These are phyloP conservation scores for Magallana nippona DNA, from an alignment of 2,888 invertebrate genomes.

Conservation along the genomic window DNA sequence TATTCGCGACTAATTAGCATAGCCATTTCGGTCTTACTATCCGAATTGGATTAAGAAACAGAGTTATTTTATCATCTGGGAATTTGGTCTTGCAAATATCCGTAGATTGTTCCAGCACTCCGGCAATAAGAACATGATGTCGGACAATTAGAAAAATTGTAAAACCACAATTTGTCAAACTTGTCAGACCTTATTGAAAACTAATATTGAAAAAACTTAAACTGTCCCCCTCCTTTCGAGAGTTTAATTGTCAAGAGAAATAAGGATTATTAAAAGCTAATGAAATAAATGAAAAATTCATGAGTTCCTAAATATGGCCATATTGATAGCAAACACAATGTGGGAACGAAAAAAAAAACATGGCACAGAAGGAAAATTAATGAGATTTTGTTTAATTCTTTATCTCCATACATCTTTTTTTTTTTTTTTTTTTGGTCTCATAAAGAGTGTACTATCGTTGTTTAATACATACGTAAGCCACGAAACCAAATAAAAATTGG, in stretches of 20 bases:
- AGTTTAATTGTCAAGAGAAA: constrained; percentile 45
- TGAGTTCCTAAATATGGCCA: constrained; percentile 46
- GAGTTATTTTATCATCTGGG: constrained; percentile 39
- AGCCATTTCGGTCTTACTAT: constrained; percentile 45
- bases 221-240: constrained; percentile 36
- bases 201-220: constrained; percentile 51
- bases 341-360: background rate
- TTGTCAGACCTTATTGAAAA: constrained; percentile 54
- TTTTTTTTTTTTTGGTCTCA: no score
- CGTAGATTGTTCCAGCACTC: constrained; percentile 51
- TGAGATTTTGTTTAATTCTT: constrained; percentile 8
- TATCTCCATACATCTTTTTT: background rate
- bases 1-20: constrained; percentile 54
- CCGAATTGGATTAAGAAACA: constrained; percentile 54
- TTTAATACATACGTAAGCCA: no score
- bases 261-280: constrained; percentile 50
- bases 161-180: constrained; percentile 54
- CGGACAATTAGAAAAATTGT: constrained; percentile 53
- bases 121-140: constrained; percentile 54
- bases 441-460: no score
- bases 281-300: constrained; percentile 51
- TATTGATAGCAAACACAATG: constrained; percentile 40
- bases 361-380: constrained; percentile 23
- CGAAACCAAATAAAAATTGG: no score
- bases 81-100: constrained; percentile 39